Base-by-base conservation (phyloP, 2,113 vertebrate species). In the Indicator indicator region DNA sequence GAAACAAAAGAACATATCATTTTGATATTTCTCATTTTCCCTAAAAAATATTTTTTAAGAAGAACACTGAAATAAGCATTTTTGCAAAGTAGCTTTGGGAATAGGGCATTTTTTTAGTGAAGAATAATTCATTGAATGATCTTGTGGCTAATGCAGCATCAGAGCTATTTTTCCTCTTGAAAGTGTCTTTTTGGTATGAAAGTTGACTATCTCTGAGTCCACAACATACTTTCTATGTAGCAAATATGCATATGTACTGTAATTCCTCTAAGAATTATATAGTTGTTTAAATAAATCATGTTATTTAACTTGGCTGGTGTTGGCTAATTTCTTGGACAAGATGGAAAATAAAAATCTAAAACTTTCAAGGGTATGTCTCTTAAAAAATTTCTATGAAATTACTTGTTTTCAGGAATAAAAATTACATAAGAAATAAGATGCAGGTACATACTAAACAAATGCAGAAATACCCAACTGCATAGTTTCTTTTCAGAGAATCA, bases 111-210 rank as follows among this genome's bases (percentile, higher is more conserved):
- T 55, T 54, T 44, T 15, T 36, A 52, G 36, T 46, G 28, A 6
- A 52, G 11, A 60, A 17, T 52, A 60, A 48, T 54, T 69, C 0
- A 36, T 6, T 74, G 21, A 24, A 82, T 52, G 11, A 30, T 0
- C 4, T 7, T 70, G 13, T 16, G 63, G 8, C 1, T 58, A 23
- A 26, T 23, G 6, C 6, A 54, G 1, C 0, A 0, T 11, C 1
- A 6, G 33, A 76, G 4, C 3, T 7, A n/a, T 13, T 1, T 52
- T 68, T 72, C 64, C 38, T 62, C 6, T 54, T 58, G 20, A 77
- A 65, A 15, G 5, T 4, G 8, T 1, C 4, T 75, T 7, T 16
- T 80, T 26, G 62, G 13, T 3, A 11, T 38, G 6, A 21, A 17
- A n/a, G 6, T 7, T 88, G 32, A 7, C 12, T 60, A 0, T n/a